Base-by-base conservation (phyloP, 2,113 vertebrate species). In the Ictalurus punctatus region DNA sequence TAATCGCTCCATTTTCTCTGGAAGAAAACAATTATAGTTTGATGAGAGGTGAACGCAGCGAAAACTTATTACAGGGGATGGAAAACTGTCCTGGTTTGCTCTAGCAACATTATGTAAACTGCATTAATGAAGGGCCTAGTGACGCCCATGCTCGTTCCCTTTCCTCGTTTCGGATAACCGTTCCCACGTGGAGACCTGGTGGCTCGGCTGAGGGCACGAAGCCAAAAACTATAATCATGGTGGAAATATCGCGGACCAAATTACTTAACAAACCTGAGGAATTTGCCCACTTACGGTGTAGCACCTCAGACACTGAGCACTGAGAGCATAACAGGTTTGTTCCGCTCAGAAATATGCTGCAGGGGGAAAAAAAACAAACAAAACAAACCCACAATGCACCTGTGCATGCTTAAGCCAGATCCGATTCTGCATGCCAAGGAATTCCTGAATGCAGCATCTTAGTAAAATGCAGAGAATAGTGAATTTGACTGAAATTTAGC, bases 391-490 rank as follows among this genome's bases (percentile, higher is more conserved):
- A 48, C 86, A 90, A 80, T 87, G 89, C 83, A 90, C 73, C 84
- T 88, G 23, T 83, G 34, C 84, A 37, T 91, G 86, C 92, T 90
- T 92, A 92, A 84, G 65, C 88, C 34, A 59, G 92, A 90, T 94
- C 89, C 91, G 86, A 89, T 89, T 91, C 92, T 58, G 88, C 92
- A 58, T 94, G 90, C 58, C 92, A 90, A 12, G 30, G 30, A 89
- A 94, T 94, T 94, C 92, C 91, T 91, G 90, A 88, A 86, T 86
- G 85, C 6, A 44, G 93, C n/a, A 87, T 93, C 92, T 93, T 91
- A 88, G 87, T 93, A 92, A 92, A 92, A 92, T 91, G 65, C 84
- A 73, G 69, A 88, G 91, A 93, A 93, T 85, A 44, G 69, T 56
- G 69, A 44, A 83, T n/a, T 89, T 21, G 73, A 91, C 12, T 44